Conservation (phyloP, 2,888 invertebrate genomes). For the Sphaeridia pumilis region DNA sequence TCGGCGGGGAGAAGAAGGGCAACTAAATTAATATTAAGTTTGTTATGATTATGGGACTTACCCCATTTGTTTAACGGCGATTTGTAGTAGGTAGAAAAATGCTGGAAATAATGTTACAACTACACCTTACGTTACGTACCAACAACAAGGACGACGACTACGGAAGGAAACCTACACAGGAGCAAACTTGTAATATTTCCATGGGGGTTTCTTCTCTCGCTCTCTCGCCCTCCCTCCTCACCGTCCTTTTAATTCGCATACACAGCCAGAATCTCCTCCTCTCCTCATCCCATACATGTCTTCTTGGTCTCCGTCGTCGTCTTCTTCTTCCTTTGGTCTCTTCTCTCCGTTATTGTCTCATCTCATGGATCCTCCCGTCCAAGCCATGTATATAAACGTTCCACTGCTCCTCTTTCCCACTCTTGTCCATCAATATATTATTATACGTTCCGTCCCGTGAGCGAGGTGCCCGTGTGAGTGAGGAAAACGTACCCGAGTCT, state of each 20-base stretch:
- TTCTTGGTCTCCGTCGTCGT: too few species aligned
- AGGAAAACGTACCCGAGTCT: too few species aligned
- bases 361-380: background rate
- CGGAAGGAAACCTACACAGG: background rate
- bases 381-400: too few species aligned
- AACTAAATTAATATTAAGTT: background rate
- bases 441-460: too few species aligned
- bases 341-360: background rate
- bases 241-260: too few species aligned
- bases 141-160: background rate
- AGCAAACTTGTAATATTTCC: background rate
- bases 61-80: background rate
- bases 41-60: background rate
- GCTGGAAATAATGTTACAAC: background rate
- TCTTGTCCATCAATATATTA: too few species aligned
- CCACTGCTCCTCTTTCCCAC: too few species aligned
- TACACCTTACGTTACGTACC: background rate
- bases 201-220: background rate
- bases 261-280: too few species aligned
- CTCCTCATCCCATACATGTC: too few species aligned
- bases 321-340: background rate
- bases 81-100: background rate
- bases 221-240: background rate
- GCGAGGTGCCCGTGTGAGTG: too few species aligned
- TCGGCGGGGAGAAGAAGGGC: background rate